A percentile compares a stretch with the other conserved stretches of the same genome.
phyloP scores from a whole-genome alignment of 2,797 vertebrate genomes.

The Valencia hispanica region DNA sequence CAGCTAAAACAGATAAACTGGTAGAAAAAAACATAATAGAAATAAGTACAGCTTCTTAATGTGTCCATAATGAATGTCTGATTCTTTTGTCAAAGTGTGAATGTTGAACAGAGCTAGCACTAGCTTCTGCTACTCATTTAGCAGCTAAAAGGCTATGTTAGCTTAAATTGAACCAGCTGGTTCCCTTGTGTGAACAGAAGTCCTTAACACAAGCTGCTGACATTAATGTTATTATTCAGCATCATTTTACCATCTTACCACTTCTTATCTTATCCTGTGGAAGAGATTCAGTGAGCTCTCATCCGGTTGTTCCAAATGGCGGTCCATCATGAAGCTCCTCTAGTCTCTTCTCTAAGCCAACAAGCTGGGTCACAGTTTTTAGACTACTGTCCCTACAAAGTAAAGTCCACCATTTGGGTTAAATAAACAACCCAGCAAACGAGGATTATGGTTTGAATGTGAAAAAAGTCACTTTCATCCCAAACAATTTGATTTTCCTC shows the following conservation, averaged over 20 bases:
- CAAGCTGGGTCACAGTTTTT: background rate
- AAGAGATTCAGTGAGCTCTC: background rate
- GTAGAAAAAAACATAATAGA: background rate
- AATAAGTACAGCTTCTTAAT: background rate
- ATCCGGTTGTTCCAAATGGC: too few species aligned
- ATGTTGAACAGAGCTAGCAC: background rate
- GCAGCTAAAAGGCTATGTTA: background rate
- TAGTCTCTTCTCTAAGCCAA: background rate
- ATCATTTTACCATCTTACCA: background rate
- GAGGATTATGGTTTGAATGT: conserved; percentile 3
- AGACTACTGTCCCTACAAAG: background rate
- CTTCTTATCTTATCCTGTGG: background rate
- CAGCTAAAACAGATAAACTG: background rate
- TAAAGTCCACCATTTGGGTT: conserved; percentile 1
- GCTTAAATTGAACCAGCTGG: background rate
- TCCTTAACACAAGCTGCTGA: background rate
- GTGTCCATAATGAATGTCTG: background rate
- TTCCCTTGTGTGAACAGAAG: background rate
- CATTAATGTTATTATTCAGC: background rate
- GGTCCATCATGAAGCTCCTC: too few species aligned
- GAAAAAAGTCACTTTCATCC: background rate
- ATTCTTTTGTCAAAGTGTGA: background rate
- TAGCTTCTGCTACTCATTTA: background rate
- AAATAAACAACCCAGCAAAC: background rate
- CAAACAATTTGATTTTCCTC: background rate